Evolutionary conservation across 1,140 invertebrate species (phyloP).

Genomic region (Sycophila sp.): DNA sequence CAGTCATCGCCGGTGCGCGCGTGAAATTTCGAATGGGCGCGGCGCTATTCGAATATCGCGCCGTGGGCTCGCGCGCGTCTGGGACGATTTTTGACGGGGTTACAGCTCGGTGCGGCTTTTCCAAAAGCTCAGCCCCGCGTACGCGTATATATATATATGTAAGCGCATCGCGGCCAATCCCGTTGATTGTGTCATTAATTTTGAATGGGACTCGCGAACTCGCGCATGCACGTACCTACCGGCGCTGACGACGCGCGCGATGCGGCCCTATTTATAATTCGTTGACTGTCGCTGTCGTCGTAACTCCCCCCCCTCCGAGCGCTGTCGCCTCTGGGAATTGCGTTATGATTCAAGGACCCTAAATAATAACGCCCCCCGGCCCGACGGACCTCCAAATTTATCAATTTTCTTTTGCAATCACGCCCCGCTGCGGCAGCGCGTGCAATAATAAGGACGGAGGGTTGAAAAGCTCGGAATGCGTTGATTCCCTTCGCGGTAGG

Average conservation of each 20-base stretch:
- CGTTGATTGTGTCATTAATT: conserved; percentile 32
- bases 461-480: no score
- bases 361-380: background rate
- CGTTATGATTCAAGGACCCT: background rate
- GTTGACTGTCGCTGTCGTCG: conserved; percentile 5
- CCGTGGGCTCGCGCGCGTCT: background rate
- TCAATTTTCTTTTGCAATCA: background rate
- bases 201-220: conserved; percentile 7
- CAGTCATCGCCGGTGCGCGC: background rate
- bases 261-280: conserved; percentile 24
- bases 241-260: background rate
- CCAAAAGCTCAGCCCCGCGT: no score
- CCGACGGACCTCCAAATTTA: background rate
- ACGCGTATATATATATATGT: background rate
- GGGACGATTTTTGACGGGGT: background rate
- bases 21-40: no score
- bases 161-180: background rate
- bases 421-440: no score
- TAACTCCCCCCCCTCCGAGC: no score
- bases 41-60: no score
- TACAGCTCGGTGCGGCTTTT: background rate
- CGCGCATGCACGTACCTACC: no score
- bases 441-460: no score
- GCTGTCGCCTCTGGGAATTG: background rate
- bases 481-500: no score